These are phyloP conservation scores for Sebastes jordani DNA, from an alignment of 2,797 vertebrate species.

Conservation along the genomic window DNA sequence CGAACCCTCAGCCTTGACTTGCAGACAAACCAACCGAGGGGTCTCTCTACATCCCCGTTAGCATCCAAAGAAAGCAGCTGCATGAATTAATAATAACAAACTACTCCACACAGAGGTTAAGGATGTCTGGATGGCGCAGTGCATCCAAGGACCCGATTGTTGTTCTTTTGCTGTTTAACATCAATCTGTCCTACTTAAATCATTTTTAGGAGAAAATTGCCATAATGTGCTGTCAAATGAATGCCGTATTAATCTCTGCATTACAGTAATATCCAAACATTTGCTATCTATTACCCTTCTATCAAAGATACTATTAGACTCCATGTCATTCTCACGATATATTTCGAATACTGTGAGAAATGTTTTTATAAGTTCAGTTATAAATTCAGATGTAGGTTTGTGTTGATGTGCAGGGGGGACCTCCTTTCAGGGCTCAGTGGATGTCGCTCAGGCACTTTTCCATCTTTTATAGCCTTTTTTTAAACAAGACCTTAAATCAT, in stretches of 20 bases:
- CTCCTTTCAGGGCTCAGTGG: slow-evolving; percentile 1
- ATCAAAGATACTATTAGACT: slow-evolving; percentile 16
- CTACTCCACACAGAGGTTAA: slow-evolving; percentile 11
- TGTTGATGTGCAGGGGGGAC: neutral
- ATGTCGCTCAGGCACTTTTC: slow-evolving; percentile 10
- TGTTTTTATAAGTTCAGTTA: neutral
- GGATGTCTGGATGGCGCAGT: neutral
- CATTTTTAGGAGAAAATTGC: slow-evolving; percentile 12
- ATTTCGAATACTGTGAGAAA: neutral
- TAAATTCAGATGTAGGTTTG: neutral
- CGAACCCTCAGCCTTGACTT: slow-evolving; percentile 38
- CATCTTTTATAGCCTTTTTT: slow-evolving; percentile 23
- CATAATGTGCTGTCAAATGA: slow-evolving; percentile 25
- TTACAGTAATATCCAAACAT: slow-evolving; percentile 9
- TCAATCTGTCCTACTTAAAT: slow-evolving; percentile 13
- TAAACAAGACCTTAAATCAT: slow-evolving; percentile 11
- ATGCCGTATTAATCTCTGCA: slow-evolving; percentile 6
- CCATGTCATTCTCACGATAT: neutral
- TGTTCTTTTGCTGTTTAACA: slow-evolving; percentile 15
- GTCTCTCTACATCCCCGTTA: slow-evolving; percentile 13
- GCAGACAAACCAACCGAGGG: slow-evolving; percentile 4
- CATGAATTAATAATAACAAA: slow-evolving; percentile 49
- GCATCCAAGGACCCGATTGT: slow-evolving; percentile 12
- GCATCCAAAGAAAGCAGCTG: slow-evolving; percentile 60
- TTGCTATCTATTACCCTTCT: slow-evolving; percentile 31